Evolutionary conservation across 1,140 invertebrate genomes (phyloP).

Genomic region (Venturia canescens): DNA sequence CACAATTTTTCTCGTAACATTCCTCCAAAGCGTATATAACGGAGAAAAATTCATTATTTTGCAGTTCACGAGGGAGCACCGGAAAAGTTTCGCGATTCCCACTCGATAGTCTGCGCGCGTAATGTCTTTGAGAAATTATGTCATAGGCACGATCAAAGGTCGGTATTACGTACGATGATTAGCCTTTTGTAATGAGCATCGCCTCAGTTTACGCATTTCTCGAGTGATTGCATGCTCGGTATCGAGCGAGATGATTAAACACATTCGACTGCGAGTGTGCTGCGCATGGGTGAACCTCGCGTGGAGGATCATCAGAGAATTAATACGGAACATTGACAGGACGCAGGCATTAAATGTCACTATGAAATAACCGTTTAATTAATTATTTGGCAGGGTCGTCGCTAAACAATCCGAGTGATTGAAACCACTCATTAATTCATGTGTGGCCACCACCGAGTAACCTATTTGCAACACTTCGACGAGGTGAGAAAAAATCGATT

Average conservation of each 20-base stretch:
- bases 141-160: background rate
- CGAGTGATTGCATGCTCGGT: background rate
- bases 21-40: too few relatives aligned
- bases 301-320: background rate
- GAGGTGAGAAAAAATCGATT: background rate
- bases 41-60: too few relatives aligned
- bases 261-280: too few relatives aligned
- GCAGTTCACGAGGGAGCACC: background rate
- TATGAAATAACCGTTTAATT: constrained; percentile 14
- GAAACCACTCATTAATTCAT: background rate
- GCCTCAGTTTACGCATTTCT: background rate
- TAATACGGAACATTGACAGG: background rate
- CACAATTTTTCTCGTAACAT: too few relatives aligned
- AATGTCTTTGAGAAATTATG: background rate
- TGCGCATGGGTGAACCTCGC: too few relatives aligned
- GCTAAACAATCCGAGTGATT: constrained; percentile 1
- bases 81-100: background rate
- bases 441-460: background rate
- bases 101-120: background rate
- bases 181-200: constrained; percentile 7
- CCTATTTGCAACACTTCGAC: background rate
- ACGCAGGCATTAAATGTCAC: background rate
- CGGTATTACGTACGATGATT: constrained; percentile 3
- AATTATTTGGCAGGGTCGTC: background rate
- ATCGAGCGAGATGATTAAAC: background rate